A percentile compares a stretch with the other conserved stretches of the same genome.
Conservation (phyloP, 2,797 vertebrate genomes). For the Lindbergichthys nudifrons region DNA sequence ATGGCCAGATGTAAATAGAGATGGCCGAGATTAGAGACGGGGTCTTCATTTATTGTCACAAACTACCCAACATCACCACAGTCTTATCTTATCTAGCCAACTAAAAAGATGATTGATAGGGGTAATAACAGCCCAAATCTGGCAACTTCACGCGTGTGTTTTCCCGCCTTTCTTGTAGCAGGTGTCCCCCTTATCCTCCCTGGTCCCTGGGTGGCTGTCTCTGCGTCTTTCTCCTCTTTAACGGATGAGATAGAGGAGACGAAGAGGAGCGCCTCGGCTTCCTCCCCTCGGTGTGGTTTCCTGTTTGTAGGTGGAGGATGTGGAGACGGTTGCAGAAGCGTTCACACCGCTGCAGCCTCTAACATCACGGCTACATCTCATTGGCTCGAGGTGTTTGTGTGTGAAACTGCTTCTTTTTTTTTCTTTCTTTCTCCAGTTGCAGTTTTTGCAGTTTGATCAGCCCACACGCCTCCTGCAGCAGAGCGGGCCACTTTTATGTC, state of each 20-base stretch:
- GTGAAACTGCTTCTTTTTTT: constrained; percentile 19
- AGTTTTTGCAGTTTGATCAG: constrained; percentile 30
- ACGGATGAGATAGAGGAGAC: background rate
- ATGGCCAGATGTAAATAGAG: too few species aligned
- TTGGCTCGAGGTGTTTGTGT: constrained; percentile 40
- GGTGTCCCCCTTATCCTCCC: background rate
- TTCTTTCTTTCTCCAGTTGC: constrained; percentile 1
- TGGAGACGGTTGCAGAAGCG: constrained; percentile 60
- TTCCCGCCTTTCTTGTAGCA: background rate
- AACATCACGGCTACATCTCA: constrained; percentile 12
- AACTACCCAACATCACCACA: too few species aligned
- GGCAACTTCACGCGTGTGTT: too few species aligned
- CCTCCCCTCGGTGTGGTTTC: constrained; percentile 80
- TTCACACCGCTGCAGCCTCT: constrained; percentile 43
- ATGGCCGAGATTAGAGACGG: too few species aligned
- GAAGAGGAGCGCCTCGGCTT: constrained; percentile 49
- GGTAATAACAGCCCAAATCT: too few species aligned
- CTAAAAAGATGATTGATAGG: too few species aligned
- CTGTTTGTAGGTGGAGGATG: constrained; percentile 83
- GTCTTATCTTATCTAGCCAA: too few species aligned
- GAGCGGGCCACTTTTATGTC: background rate
- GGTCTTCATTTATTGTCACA: too few species aligned
- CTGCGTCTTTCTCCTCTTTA: background rate
- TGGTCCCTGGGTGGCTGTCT: background rate
- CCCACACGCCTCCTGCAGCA: constrained; percentile 20